phyloP scores from a whole-genome alignment of 2,888 invertebrate genomes.

The Lamellibrachia columna region DNA sequence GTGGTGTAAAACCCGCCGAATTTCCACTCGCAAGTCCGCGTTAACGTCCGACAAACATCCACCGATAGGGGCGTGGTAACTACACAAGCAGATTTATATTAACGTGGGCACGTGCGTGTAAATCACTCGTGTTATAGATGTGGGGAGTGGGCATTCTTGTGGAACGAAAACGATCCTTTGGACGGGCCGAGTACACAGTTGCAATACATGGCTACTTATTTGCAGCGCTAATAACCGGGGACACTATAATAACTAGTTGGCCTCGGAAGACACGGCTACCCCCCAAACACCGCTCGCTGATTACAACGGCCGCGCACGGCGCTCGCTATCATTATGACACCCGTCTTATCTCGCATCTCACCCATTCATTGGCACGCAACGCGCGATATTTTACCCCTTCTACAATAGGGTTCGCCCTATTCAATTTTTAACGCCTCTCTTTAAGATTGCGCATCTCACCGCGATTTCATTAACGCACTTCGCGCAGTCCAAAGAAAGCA shows the following conservation, averaged over 20 bases:
- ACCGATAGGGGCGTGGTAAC: too few relatives aligned
- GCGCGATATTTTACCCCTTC: neutral
- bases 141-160: neutral
- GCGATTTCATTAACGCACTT: neutral
- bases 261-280: neutral
- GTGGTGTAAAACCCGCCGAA: neutral
- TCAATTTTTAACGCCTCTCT: conserved; percentile 16
- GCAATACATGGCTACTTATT: neutral
- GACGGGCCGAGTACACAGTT: too few relatives aligned
- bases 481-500: neutral
- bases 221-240: conserved; percentile 1
- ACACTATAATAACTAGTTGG: neutral
- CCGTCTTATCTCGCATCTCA: neutral
- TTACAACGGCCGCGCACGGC: neutral
- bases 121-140: neutral
- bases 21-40: neutral
- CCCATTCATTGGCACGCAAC: neutral
- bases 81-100: neutral
- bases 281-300: neutral
- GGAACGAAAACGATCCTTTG: too few relatives aligned
- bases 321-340: neutral
- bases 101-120: neutral
- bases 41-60: neutral
- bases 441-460: neutral
- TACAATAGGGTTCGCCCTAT: neutral